Percentiles rank a stretch among this genome's conserved stretches.
These are phyloP conservation scores for Mesocentrotus franciscanus DNA, from an alignment of 53 echinoderm and acorn worm genomes.

Conservation along the genomic window DNA sequence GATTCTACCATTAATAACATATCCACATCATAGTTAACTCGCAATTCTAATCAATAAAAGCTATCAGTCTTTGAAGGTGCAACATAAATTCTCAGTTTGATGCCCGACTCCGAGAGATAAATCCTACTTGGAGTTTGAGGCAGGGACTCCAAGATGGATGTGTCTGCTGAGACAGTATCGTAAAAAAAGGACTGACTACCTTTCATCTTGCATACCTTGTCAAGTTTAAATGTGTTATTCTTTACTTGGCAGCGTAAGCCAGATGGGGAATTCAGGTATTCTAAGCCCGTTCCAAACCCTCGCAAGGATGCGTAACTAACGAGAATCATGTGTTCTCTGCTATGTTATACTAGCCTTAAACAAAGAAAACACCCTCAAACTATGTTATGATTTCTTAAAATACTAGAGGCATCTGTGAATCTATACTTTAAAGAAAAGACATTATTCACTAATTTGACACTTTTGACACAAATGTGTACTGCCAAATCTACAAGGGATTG, in stretches of 20 bases:
- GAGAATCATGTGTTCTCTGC: background rate
- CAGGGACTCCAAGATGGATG: background rate
- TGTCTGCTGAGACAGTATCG: background rate
- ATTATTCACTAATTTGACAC: background rate
- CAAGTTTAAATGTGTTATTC: conserved; percentile 57
- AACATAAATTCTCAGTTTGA: background rate
- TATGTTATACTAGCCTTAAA: background rate
- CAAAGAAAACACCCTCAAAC: background rate
- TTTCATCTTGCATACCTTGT: conserved; percentile 44
- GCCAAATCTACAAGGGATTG: background rate
- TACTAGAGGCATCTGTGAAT: background rate
- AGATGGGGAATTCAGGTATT: conserved; percentile 42
- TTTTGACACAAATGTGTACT: background rate
- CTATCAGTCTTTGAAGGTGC: background rate
- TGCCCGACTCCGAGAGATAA: background rate
- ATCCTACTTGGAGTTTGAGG: background rate
- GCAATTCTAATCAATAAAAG: conserved; percentile 22
- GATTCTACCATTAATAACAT: background rate
- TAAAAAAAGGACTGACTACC: background rate
- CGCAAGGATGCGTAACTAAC: conserved; percentile 10
- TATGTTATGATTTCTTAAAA: background rate
- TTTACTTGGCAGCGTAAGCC: conserved; percentile 1
- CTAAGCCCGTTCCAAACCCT: background rate
- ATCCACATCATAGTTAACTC: conserved; percentile 1
- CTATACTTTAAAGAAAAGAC: background rate